These are phyloP conservation scores for Rhodeus uyekii DNA, from an alignment of 2,797 vertebrate species.

Conservation along the genomic window DNA sequence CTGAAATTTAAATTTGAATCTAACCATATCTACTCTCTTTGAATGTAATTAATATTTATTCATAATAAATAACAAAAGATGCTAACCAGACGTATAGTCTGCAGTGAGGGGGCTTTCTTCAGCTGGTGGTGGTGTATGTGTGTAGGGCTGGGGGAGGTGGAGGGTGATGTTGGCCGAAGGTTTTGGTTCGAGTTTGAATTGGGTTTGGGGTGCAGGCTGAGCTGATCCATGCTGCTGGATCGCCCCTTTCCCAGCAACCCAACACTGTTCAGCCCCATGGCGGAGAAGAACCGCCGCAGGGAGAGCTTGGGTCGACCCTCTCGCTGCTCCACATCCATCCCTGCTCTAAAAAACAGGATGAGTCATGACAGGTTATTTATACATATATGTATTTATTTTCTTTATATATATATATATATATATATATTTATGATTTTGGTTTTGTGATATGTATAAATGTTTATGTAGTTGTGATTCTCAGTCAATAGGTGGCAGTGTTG, in stretches of 20 bases:
- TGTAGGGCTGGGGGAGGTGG: slow-evolving; percentile 65
- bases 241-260: slow-evolving; percentile 76
- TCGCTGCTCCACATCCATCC: slow-evolving; percentile 44
- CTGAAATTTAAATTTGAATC: neutral
- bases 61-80: neutral
- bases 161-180: neutral
- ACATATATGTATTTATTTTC: neutral
- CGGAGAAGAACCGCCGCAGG: slow-evolving; percentile 80
- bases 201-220: slow-evolving; percentile 63
- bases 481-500: slow-evolving; percentile 52
- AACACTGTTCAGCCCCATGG: slow-evolving; percentile 78
- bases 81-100: slow-evolving; percentile 74
- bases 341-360: slow-evolving; percentile 47
- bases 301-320: slow-evolving; percentile 78
- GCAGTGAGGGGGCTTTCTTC: slow-evolving; percentile 80
- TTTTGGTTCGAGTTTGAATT: neutral
- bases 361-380: neutral
- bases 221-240: slow-evolving; percentile 82
- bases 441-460: neutral
- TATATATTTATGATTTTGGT: neutral
- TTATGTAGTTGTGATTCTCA: neutral
- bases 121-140: slow-evolving; percentile 69
- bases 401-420: neutral
- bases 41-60: neutral
- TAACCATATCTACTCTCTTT: neutral